Evolutionary conservation across 2,797 vertebrate genomes (phyloP).

Genomic region (Parotocinclus haroldoi): DNA sequence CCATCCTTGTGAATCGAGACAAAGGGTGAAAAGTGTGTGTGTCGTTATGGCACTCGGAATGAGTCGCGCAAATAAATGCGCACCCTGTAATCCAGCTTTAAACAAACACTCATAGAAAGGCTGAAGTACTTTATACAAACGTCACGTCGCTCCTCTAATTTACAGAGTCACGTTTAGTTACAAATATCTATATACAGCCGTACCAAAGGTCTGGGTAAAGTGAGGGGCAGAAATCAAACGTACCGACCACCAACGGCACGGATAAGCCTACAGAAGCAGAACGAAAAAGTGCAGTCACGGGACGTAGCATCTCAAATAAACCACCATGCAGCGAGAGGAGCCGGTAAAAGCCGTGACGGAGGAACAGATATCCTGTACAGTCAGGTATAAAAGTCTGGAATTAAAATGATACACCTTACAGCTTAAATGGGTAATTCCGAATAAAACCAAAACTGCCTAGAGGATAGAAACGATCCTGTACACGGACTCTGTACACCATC

Average conservation of each 20-base stretch:
- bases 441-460: too few species aligned
- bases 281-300: conserved; percentile 52
- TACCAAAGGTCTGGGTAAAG: conserved; percentile 59
- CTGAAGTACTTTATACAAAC: neutral
- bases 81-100: conserved; percentile 15
- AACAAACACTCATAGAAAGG: conserved; percentile 23
- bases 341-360: neutral
- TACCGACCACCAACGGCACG: conserved; percentile 82
- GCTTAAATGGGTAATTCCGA: too few species aligned
- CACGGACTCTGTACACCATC: too few species aligned
- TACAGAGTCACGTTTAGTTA: conserved; percentile 30
- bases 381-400: conserved; percentile 47
- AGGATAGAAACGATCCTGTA: too few species aligned
- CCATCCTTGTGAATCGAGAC: neutral
- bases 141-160: too few species aligned
- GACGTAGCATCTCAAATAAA: conserved; percentile 67
- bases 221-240: conserved; percentile 70
- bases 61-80: neutral
- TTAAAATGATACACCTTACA: too few species aligned
- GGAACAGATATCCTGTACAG: conserved; percentile 45
- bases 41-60: conserved; percentile 24
- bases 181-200: conserved; percentile 52
- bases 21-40: conserved; percentile 8
- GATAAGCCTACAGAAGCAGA: conserved; percentile 78
- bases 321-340: conserved; percentile 79